These are phyloP conservation scores for Platypus cylindrus DNA, from an alignment of 2,888 invertebrate genomes.

Conservation along the genomic window DNA sequence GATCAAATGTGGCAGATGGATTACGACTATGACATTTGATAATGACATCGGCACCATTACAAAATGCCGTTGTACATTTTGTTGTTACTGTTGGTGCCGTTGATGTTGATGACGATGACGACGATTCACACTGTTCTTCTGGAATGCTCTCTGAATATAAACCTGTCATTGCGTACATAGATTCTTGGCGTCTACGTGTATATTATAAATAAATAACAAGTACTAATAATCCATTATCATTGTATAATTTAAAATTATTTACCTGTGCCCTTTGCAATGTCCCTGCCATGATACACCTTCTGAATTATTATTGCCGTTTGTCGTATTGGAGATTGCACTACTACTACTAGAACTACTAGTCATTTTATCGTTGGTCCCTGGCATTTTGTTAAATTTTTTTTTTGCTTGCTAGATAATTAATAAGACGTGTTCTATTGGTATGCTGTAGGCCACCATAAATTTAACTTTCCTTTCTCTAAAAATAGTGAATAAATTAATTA, in stretches of 20 bases:
- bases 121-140: conserved; percentile 40
- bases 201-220: not conserved
- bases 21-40: conserved; percentile 73
- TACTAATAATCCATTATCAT: not conserved
- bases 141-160: conserved; percentile 63
- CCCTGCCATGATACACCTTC: conserved; percentile 12
- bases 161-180: conserved; percentile 82
- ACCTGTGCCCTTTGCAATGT: conserved; percentile 28
- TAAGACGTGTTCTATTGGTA: too few relatives aligned
- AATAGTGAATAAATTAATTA: too few relatives aligned
- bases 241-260: conserved; percentile 1
- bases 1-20: conserved; percentile 61
- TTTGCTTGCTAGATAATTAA: too few relatives aligned
- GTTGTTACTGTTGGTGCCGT: conserved; percentile 32
- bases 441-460: too few relatives aligned
- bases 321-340: too few relatives aligned
- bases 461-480: too few relatives aligned
- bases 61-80: conserved; percentile 26
- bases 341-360: not conserved
- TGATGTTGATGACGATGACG: conserved; percentile 2
- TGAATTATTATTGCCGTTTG: too few relatives aligned
- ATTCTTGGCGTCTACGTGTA: conserved; percentile 51
- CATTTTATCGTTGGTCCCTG: conserved; percentile 12
- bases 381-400: too few relatives aligned
- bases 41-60: conserved; percentile 32